Conservation (phyloP, 2,113 vertebrate genomes). For the Microcebus ravelobensis region DNA sequence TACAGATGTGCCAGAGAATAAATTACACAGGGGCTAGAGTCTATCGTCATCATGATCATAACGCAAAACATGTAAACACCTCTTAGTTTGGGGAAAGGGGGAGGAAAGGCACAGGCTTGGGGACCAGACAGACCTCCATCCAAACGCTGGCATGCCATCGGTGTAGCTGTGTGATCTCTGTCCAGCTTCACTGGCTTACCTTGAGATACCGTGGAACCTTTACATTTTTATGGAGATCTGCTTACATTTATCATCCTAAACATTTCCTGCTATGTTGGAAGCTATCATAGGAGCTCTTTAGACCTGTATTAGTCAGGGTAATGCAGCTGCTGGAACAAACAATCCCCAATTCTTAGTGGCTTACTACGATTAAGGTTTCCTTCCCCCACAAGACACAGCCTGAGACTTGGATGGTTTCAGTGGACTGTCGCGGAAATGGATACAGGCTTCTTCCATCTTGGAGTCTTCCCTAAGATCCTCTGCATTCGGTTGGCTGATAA, state of each 20-base stretch:
- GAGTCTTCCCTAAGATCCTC: background rate
- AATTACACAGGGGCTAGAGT: slow-evolving; percentile 25
- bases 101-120: background rate
- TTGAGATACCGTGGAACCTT: background rate
- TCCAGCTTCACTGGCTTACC: background rate
- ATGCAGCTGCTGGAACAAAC: background rate
- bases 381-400: background rate
- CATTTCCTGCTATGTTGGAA: background rate
- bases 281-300: background rate
- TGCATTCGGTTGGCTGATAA: background rate
- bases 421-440: background rate
- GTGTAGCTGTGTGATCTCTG: background rate
- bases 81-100: background rate
- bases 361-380: background rate
- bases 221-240: background rate
- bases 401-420: background rate
- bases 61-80: background rate
- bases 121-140: background rate
- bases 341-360: background rate
- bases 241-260: background rate
- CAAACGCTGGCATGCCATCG: background rate
- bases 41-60: background rate
- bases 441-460: background rate
- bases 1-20: background rate
- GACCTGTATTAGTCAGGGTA: background rate